Base-by-base conservation (phyloP, 1,140 invertebrate species). In the Thalassaphorura encarpata region DNA sequence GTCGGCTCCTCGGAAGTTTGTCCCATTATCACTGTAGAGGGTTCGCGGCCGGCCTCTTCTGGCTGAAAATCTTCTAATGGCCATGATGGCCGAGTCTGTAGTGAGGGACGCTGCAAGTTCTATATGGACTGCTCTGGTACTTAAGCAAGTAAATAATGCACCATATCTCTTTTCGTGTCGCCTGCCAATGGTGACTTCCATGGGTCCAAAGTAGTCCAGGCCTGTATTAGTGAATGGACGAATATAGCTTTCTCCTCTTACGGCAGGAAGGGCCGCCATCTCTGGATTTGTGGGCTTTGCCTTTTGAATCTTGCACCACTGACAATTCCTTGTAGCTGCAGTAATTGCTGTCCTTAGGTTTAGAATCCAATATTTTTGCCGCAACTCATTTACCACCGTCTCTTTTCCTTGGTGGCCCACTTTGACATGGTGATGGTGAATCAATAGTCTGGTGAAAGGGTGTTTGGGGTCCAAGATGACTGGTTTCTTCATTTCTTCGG, bases 1-100 rank as follows among this genome's bases (percentile, higher is more conserved):
- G 3, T 63, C 47, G 0, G 69, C 63, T 16, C 70, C 70, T 8
- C 62, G 39, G 58, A 75, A 73, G 58, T 73, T 74, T 0, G 69
- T 73, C 18, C 69, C 73, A 51, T 69, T 69, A 52, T 75, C 73
- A 19, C 60, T 69, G 41, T 67, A 69, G 2, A 75, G 58, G 33
- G 66, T 42, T 2, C 16, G 29, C 2, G 70, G 66, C 21, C 63
- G 52, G 40, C 71, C 71, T 39, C 72, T 58, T 27, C 70, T 55
- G 15, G 68, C 62, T 18, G 73, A 66, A 58, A 76, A 71, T 33
- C 72, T 47, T 21, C 68, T 47, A 1, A 76, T 41, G 19, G 67
- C 64, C 33, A 66, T 63, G 23, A 75, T 48, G 39, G 71, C 73
- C 0, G 64, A 64, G 26, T 70, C 66, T 0, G 71, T 71, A 2